Conservation (phyloP, 2,888 invertebrate species). For the Ophion slaviceki region DNA sequence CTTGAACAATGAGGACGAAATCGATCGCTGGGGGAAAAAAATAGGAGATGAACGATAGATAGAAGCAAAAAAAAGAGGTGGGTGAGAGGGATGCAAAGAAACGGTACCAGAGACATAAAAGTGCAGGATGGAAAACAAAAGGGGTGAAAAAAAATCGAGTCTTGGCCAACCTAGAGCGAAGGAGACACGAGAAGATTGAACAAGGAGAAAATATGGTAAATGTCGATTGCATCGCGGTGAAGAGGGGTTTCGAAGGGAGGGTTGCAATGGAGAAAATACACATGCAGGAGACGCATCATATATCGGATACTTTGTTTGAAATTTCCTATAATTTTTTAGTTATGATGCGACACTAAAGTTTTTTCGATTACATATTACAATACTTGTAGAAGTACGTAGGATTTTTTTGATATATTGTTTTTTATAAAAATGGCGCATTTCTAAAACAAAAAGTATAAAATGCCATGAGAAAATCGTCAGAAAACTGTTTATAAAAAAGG, state of each 20-base stretch:
- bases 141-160: slow-evolving; percentile 33
- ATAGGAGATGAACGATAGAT: slow-evolving; percentile 33
- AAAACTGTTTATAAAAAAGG: no score
- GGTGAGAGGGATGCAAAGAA: slow-evolving; percentile 23
- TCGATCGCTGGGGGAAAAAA: slow-evolving; percentile 11
- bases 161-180: slow-evolving; percentile 10
- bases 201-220: slow-evolving; percentile 32
- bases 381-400: no score
- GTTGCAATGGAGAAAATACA: slow-evolving; percentile 43
- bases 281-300: slow-evolving; percentile 45
- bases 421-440: no score
- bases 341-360: no score
- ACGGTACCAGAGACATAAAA: slow-evolving; percentile 52
- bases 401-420: no score
- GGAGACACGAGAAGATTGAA: slow-evolving; percentile 5
- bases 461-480: no score
- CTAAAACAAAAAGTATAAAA: no score
- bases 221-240: slow-evolving; percentile 47
- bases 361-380: no score
- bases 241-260: slow-evolving; percentile 24
- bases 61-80: slow-evolving; percentile 14
- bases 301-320: no score
- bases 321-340: no score
- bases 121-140: slow-evolving; percentile 47
- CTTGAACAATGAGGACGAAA: slow-evolving; percentile 34